Conservation (phyloP, 2,113 vertebrate genomes). For the Rana temporaria region DNA sequence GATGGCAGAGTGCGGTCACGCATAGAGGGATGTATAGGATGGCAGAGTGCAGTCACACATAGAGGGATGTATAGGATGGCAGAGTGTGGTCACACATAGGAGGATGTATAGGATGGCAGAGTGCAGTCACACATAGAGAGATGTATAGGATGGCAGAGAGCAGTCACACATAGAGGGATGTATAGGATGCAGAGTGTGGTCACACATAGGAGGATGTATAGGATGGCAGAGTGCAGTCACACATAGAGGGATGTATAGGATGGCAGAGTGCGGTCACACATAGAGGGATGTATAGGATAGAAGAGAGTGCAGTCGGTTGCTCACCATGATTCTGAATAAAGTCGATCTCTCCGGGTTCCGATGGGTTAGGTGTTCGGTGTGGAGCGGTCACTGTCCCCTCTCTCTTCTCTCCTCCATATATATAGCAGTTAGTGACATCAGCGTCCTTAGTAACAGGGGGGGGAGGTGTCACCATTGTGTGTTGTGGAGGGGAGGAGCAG, state of each 20-base stretch:
- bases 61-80: too few species aligned
- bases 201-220: neutral
- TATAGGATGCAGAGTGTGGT: neutral
- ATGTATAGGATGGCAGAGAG: too few species aligned
- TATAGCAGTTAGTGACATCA: conserved; percentile 5
- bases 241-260: neutral
- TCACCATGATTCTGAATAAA: conserved; percentile 20
- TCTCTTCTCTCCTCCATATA: neutral
- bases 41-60: too few species aligned
- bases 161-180: too few species aligned
- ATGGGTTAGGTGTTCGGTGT: conserved; percentile 32
- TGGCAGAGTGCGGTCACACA: neutral
- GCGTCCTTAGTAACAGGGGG: conserved; percentile 38
- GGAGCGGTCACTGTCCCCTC: conserved; percentile 9
- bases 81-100: too few species aligned
- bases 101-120: too few species aligned
- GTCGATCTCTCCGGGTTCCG: conserved; percentile 27
- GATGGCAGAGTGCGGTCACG: too few species aligned
- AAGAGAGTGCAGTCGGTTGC: neutral
- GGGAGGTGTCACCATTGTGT: neutral
- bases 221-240: neutral
- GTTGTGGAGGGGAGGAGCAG: too few species aligned
- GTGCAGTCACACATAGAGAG: too few species aligned
- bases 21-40: too few species aligned
- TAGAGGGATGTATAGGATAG: neutral